Percentiles rank a stretch among this genome's conserved stretches.
phyloP scores from a whole-genome alignment of 1,140 invertebrate species.

The Saccostrea echinata region DNA sequence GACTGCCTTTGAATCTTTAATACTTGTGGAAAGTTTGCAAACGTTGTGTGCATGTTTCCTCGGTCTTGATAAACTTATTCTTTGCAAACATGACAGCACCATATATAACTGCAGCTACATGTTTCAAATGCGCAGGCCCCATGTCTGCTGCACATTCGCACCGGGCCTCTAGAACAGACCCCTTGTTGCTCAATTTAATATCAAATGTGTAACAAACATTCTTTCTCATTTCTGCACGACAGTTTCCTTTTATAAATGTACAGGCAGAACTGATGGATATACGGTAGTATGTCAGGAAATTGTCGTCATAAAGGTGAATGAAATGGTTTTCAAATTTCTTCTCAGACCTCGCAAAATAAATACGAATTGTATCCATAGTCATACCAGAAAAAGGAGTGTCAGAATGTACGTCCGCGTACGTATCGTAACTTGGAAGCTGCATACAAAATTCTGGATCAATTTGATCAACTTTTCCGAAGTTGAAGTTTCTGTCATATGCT shows the following conservation, averaged over 20 bases:
- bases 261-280: too few species aligned
- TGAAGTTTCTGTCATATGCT: constrained; percentile 44
- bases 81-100: constrained; percentile 23
- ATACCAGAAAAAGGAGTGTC: constrained; percentile 21
- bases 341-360: not conserved
- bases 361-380: constrained; percentile 19
- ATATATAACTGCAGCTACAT: constrained; percentile 52
- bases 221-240: too few species aligned
- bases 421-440: not conserved
- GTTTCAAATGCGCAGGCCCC: constrained; percentile 63
- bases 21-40: constrained; percentile 52
- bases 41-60: constrained; percentile 57
- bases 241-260: too few species aligned
- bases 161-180: constrained; percentile 52
- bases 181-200: constrained; percentile 41
- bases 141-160: constrained; percentile 62
- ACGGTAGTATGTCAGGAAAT: too few species aligned
- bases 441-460: constrained; percentile 31
- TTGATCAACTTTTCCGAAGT: constrained; percentile 35
- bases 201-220: too few species aligned
- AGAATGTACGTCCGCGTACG: constrained; percentile 27
- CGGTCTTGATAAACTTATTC: constrained; percentile 37
- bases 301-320: too few species aligned
- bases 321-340: constrained; percentile 21
- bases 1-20: constrained; percentile 45